A percentile compares a stretch with the other conserved stretches of the same genome.
phyloP scores from a whole-genome alignment of 2,888 invertebrate species.

The Heteromyza rotundicornis region DNA sequence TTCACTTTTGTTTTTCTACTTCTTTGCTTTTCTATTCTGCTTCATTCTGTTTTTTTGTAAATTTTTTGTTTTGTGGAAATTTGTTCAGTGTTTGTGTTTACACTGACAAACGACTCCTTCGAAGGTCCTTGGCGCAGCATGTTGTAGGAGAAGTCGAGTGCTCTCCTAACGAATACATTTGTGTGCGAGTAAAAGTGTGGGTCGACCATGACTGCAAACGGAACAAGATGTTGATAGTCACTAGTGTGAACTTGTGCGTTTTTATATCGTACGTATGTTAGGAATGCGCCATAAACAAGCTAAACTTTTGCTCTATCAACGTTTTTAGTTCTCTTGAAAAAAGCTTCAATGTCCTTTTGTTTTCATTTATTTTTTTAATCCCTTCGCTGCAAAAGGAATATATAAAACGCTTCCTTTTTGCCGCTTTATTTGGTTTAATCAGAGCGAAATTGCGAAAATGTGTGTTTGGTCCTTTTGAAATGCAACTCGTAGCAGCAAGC shows the following conservation, averaged over 20 bases:
- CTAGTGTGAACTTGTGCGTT: background rate
- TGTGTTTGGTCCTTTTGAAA: background rate
- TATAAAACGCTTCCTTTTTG: background rate
- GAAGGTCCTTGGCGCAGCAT: conserved; percentile 20
- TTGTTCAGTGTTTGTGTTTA: conserved; percentile 14
- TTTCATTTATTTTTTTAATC: too few relatives aligned
- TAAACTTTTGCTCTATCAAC: conserved; percentile 14
- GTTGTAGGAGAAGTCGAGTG: conserved; percentile 4
- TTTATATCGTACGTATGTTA: background rate
- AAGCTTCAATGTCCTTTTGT: too few relatives aligned
- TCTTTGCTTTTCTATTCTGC: too few relatives aligned
- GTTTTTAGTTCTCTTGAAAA: background rate
- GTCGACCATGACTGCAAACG: too few relatives aligned
- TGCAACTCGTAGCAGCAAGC: too few relatives aligned
- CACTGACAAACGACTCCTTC: conserved; percentile 22
- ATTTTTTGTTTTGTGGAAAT: background rate
- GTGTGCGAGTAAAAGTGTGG: background rate
- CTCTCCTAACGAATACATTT: background rate
- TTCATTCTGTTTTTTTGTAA: background rate
- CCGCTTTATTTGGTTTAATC: background rate
- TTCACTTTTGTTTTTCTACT: background rate
- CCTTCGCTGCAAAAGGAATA: too few relatives aligned
- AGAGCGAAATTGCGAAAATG: background rate
- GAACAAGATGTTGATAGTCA: too few relatives aligned
- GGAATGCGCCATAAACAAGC: conserved; percentile 20